phyloP scores from a whole-genome alignment of 2,888 invertebrate genomes.

The Matsumyia berberina region DNA sequence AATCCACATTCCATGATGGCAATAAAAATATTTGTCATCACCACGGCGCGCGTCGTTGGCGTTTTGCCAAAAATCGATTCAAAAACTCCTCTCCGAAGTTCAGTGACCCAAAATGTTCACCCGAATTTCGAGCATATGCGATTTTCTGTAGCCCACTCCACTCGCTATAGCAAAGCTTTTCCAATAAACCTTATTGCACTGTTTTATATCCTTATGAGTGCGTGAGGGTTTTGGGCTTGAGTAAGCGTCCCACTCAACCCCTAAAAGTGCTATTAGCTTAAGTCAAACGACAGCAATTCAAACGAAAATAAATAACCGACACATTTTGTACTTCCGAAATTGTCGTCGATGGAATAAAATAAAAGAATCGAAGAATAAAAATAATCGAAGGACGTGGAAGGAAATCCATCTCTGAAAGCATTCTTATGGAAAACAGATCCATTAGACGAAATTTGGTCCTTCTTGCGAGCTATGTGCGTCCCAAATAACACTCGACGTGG shows the following conservation, averaged over 20 bases:
- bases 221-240: constrained; percentile 4
- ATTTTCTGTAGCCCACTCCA: constrained; percentile 40
- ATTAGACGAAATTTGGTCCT: constrained; percentile 65
- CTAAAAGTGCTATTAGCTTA: constrained; percentile 68
- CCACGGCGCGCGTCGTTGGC: constrained; percentile 37
- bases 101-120: constrained; percentile 58
- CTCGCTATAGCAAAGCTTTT: constrained; percentile 52
- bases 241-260: constrained; percentile 35
- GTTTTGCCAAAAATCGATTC: constrained; percentile 65
- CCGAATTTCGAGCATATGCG: constrained; percentile 43
- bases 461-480: constrained; percentile 19
- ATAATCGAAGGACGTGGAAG: constrained; percentile 48
- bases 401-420: constrained; percentile 65
- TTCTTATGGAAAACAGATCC: constrained; percentile 73
- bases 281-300: constrained; percentile 76
- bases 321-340: constrained; percentile 48
- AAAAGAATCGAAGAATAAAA: constrained; percentile 32
- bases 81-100: constrained; percentile 43
- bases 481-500: constrained; percentile 61
- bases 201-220: constrained; percentile 51
- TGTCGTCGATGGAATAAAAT: constrained; percentile 20
- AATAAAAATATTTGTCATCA: constrained; percentile 75
- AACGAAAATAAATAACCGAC: constrained; percentile 67
- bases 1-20: constrained; percentile 71
- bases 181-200: constrained; percentile 71